Base-by-base conservation (phyloP, 1,140 invertebrate genomes). In the Vollenhovia emeryi region DNA sequence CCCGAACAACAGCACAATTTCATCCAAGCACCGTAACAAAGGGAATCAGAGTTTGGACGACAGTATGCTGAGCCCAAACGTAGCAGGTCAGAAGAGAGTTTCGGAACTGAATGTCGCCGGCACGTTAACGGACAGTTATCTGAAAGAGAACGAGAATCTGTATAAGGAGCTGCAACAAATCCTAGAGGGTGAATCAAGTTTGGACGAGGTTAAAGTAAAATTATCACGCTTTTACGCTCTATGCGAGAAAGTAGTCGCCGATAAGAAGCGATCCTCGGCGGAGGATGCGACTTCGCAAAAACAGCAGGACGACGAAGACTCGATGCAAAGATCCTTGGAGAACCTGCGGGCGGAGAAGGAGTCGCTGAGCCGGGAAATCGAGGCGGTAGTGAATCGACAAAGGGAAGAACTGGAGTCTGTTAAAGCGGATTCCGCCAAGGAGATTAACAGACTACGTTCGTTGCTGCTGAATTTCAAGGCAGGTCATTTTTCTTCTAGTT, bases 371-470 rank as follows among this genome's bases (percentile, higher is more conserved):
- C 91, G 84, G 30, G 91, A 87, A 21, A 90, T 89, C 68, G 40
- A 87, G 15, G 18, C 90, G 36, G n/a, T 91, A 33, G 62, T 84
- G 50, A 86, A 91, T 45, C 93, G 89, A 86, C 89, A 91, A 50
- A 87, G 92, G 0, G 87, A 94, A 2, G 95, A 96, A 88, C 93
- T 95, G 0, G 84, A 71, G 3, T 82, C 84, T 0, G 71, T 91
- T 33, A 90, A 91, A 87, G 62, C 79, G 13, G 64, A 93, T 36
- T 76, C 84, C 8, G 36, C 62, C 0, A 76, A 74, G 6, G 92
- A 94, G 15, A 86, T 91, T n/a, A 73, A 91, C 5, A 92, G 91
- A 85, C 40, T 93, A 36, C 86, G 92, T 93, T 85, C 93, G 88
- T 45, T 92, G 95, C 40, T 95, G 91, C 66, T 94, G 95, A 78